Conservation (phyloP, 2,888 invertebrate genomes). For the Anagyrus pseudococci region DNA sequence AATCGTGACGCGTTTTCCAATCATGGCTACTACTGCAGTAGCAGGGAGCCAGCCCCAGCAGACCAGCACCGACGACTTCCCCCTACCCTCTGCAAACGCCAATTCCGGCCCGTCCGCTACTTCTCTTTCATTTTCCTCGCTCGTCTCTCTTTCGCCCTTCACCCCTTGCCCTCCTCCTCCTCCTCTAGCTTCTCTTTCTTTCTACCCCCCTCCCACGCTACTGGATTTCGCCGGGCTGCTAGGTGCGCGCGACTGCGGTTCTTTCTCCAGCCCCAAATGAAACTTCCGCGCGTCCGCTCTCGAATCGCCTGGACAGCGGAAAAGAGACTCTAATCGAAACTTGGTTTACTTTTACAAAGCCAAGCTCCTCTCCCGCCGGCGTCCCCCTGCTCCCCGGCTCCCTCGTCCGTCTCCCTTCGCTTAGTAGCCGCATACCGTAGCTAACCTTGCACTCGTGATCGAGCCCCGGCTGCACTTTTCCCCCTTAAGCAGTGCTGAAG, state of each 20-base stretch:
- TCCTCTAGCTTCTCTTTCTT: constrained; percentile 14
- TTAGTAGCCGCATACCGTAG: no score
- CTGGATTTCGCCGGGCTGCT: constrained; percentile 10
- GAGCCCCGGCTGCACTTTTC: no score
- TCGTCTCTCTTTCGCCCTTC: neutral
- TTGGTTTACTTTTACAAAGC: constrained; percentile 41
- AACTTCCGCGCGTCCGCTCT: constrained; percentile 29
- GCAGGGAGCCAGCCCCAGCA: no score
- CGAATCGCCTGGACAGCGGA: constrained; percentile 22
- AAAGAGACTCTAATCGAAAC: constrained; percentile 43
- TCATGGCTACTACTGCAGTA: constrained; percentile 32
- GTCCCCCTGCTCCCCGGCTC: neutral
- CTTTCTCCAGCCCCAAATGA: constrained; percentile 31
- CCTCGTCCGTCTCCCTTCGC: constrained; percentile 11
- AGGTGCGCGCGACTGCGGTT: constrained; percentile 17
- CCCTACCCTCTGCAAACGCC: constrained; percentile 28
- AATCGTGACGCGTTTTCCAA: constrained; percentile 41
- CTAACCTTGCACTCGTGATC: no score
- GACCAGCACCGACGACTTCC: no score
- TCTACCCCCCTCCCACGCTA: constrained; percentile 15
- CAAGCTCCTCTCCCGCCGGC: constrained; percentile 16
- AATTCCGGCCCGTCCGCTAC: no score
- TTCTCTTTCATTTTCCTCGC: no score
- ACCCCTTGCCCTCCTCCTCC: constrained; percentile 21
- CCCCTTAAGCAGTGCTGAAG: no score